Evolutionary conservation across 2,888 invertebrate species (phyloP).

Genomic region (Cryptophagus acutangulus): DNA sequence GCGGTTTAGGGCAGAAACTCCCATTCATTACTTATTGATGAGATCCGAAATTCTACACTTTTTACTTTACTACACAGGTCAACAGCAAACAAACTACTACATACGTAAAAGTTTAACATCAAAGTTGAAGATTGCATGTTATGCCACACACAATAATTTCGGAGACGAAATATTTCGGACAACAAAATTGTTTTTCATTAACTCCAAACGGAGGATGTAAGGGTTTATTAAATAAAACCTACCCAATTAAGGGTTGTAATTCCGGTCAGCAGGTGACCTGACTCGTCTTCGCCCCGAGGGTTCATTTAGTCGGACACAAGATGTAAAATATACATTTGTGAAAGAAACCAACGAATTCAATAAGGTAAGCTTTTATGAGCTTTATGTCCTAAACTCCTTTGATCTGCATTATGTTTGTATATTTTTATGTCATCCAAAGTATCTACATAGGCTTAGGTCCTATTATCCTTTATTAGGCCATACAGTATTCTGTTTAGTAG

Average conservation of each 20-base stretch:
- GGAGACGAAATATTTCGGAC: too few relatives aligned
- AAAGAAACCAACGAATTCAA: conserved; percentile 29
- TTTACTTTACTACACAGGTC: conserved; percentile 26
- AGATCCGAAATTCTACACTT: conserved; percentile 28
- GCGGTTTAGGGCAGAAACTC: conserved; percentile 27
- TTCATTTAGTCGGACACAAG: conserved; percentile 1
- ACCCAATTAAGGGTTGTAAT: conserved; percentile 27
- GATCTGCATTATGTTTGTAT: conserved; percentile 35
- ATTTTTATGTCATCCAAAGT: conserved; percentile 32
- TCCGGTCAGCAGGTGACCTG: conserved; percentile 28
- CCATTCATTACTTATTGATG: conserved; percentile 36
- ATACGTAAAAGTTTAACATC: conserved; percentile 15
- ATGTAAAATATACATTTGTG: conserved; percentile 3
- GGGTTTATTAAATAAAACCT: too few relatives aligned
- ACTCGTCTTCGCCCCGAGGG: conserved; percentile 1
- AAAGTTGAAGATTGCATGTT: too few relatives aligned
- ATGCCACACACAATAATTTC: too few relatives aligned
- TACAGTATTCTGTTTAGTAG: conserved; percentile 25
- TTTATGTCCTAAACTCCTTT: conserved; percentile 32
- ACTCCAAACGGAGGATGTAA: too few relatives aligned
- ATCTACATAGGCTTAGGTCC: conserved; percentile 19
- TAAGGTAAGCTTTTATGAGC: conserved; percentile 29
- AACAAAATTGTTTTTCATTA: too few relatives aligned
- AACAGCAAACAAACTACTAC: conserved; percentile 27
- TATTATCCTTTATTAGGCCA: conserved; percentile 37